Evolutionary conservation across 2,113 vertebrate genomes (phyloP).

Genomic region (Hippocampus barbouri): DNA sequence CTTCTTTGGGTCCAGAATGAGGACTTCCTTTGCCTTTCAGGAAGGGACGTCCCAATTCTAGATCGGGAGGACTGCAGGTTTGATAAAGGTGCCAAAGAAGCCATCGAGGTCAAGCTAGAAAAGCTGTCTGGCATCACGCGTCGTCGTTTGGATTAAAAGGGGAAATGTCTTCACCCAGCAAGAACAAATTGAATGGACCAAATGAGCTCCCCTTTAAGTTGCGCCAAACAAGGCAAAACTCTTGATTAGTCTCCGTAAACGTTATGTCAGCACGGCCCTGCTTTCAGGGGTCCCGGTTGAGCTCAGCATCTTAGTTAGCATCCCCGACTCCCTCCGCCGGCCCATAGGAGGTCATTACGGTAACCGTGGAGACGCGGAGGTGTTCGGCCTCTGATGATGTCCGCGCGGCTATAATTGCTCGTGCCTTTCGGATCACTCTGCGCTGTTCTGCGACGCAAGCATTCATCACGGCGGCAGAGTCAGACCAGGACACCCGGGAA

Average conservation of each 20-base stretch:
- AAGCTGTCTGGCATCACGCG: too few relatives aligned
- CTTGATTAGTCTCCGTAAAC: slow-evolving; percentile 15
- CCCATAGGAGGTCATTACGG: slow-evolving; percentile 59
- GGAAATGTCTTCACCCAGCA: too few relatives aligned
- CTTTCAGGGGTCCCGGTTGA: slow-evolving; percentile 13
- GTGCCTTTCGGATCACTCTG: slow-evolving; percentile 36
- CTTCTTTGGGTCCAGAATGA: too few relatives aligned
- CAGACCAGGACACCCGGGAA: slow-evolving; percentile 16
- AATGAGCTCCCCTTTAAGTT: too few relatives aligned
- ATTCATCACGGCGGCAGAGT: slow-evolving; percentile 46
- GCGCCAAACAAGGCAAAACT: not conserved
- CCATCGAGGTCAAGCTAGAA: too few relatives aligned
- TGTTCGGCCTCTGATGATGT: slow-evolving; percentile 29
- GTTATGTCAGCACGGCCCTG: slow-evolving; percentile 18
- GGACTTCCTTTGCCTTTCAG: too few relatives aligned
- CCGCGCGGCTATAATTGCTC: slow-evolving; percentile 56
- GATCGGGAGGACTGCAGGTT: too few relatives aligned
- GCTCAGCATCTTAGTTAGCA: slow-evolving; percentile 21
- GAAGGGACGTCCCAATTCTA: too few relatives aligned
- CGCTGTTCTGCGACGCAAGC: slow-evolving; percentile 25
- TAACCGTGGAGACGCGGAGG: slow-evolving; percentile 36
- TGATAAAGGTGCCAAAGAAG: too few relatives aligned
- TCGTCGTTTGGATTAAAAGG: too few relatives aligned
- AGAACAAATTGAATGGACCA: too few relatives aligned
- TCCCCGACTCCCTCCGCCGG: slow-evolving; percentile 20